Conservation (phyloP, 2,888 invertebrate species). For the Miltochrista miniata region DNA sequence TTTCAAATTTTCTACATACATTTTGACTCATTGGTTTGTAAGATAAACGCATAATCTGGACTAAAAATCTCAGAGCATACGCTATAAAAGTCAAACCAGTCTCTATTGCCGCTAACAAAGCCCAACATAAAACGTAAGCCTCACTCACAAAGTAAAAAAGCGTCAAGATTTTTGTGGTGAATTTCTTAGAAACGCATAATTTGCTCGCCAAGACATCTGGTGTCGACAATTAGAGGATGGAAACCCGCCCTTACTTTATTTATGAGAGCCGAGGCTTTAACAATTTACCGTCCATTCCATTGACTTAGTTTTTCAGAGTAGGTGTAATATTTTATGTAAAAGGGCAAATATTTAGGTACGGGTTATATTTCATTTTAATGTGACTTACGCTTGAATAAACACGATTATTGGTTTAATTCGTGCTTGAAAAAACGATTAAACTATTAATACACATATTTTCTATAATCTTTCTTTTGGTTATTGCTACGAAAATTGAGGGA, state of each 20-base stretch:
- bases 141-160: slow-evolving; percentile 5
- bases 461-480: no score
- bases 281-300: slow-evolving; percentile 14
- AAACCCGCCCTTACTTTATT: slow-evolving; percentile 11
- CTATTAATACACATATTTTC: no score
- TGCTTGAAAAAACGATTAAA: no score
- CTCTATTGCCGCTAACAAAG: not conserved
- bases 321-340: not conserved
- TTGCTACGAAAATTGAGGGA: no score
- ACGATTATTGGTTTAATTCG: no score
- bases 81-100: no score
- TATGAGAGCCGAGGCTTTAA: slow-evolving; percentile 4
- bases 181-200: slow-evolving; percentile 13
- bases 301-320: slow-evolving; percentile 2
- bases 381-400: not conserved
- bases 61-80: not conserved
- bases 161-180: slow-evolving; percentile 8
- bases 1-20: no score
- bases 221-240: slow-evolving; percentile 6
- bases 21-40: no score
- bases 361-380: not conserved
- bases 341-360: not conserved
- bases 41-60: no score
- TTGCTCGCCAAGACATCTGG: slow-evolving; percentile 21
- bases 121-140: slow-evolving; percentile 3